These are phyloP conservation scores for Oncopodura yosiiana DNA, from an alignment of 1,140 invertebrate genomes.

Conservation along the genomic window DNA sequence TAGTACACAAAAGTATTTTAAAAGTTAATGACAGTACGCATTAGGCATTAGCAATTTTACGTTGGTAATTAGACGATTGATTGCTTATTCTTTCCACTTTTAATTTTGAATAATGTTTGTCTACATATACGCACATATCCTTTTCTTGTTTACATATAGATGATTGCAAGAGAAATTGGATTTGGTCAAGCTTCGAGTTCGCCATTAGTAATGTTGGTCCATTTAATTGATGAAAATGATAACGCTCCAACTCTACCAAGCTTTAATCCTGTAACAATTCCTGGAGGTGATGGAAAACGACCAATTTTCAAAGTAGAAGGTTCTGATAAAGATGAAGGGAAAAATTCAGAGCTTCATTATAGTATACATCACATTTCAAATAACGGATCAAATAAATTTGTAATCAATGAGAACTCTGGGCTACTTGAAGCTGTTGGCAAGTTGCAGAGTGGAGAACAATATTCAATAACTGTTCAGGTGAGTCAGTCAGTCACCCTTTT, in stretches of 20 bases:
- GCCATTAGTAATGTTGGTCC: conserved; percentile 62
- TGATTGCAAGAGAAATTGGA: conserved; percentile 65
- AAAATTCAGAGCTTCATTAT: conserved; percentile 70
- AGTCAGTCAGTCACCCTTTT: conserved; percentile 35
- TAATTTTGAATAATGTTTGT: neutral
- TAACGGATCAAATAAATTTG: conserved; percentile 73
- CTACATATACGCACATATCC: neutral
- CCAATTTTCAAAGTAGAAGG: conserved; percentile 67
- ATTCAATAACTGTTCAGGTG: conserved; percentile 75
- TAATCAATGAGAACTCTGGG: conserved; percentile 68
- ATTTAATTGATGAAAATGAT: conserved; percentile 49
- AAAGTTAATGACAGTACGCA: too few species aligned
- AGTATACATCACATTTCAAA: conserved; percentile 81
- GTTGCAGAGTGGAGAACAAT: conserved; percentile 73
- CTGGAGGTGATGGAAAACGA: conserved; percentile 65
- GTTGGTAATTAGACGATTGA: too few species aligned
- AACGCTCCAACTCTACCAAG: conserved; percentile 39
- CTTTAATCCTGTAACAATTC: conserved; percentile 48
- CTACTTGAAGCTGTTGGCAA: conserved; percentile 56
- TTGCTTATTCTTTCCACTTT: conserved; percentile 10
- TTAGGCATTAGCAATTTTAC: too few species aligned
- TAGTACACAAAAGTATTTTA: too few species aligned
- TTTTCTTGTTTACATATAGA: conserved; percentile 35
- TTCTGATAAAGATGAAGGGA: conserved; percentile 71
- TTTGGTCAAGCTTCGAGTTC: conserved; percentile 67